These are phyloP conservation scores for Acrobasis repandana DNA, from an alignment of 2,888 invertebrate species.

Conservation along the genomic window DNA sequence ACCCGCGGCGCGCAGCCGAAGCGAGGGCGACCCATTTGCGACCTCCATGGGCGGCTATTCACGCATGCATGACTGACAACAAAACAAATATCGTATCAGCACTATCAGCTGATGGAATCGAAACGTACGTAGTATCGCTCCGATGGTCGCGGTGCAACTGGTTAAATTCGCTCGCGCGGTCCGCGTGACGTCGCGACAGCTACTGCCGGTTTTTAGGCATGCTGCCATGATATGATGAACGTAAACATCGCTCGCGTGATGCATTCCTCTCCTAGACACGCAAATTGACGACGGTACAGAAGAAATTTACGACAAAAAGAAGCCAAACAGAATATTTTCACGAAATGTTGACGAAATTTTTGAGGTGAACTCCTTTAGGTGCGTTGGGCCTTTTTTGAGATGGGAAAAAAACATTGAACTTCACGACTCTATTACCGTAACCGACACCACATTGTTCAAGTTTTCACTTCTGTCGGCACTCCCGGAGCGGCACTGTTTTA, in stretches of 20 bases:
- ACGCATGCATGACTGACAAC: conserved; percentile 64
- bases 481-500: too few relatives aligned
- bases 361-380: too few relatives aligned
- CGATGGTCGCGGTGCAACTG: conserved; percentile 18
- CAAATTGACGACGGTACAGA: not conserved
- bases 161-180: conserved; percentile 37
- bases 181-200: conserved; percentile 1
- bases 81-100: conserved; percentile 23
- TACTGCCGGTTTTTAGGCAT: conserved; percentile 28
- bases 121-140: conserved; percentile 35
- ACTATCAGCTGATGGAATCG: conserved; percentile 38
- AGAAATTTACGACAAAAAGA: not conserved
- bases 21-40: conserved; percentile 69
- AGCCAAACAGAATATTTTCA: too few relatives aligned
- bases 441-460: too few relatives aligned
- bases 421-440: too few relatives aligned
- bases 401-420: too few relatives aligned
- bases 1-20: conserved; percentile 75
- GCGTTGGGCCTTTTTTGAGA: too few relatives aligned
- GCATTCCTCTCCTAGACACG: conserved; percentile 18
- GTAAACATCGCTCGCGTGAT: conserved; percentile 24
- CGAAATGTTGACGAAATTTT: too few relatives aligned
- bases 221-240: conserved; percentile 25
- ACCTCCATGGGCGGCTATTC: conserved; percentile 72
- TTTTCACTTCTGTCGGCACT: too few relatives aligned